Evolutionary conservation across 92 coral and sea anemone species (phyloP), one percentile per base, ranked within the genome.

Genomic region (Siderastrea siderea): DNA sequence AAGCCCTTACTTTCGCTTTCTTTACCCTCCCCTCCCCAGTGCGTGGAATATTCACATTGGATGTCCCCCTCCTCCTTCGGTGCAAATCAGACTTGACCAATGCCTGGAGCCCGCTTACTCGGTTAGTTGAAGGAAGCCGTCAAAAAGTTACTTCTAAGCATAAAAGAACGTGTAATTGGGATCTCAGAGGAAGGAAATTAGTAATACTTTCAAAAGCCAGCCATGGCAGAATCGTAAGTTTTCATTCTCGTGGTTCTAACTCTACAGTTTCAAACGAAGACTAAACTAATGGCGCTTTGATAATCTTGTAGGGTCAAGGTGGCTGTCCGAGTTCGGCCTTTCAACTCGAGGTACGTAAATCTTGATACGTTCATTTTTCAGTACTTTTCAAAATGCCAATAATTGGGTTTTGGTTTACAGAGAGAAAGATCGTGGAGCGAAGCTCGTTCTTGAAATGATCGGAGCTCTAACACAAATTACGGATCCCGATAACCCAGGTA

Each of bases 241-340:
- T 12, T 60, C 57, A 54, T 69, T 49, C 2, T 15, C 8, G 49
- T 13, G 79, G 8, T 17, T 55, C 17, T 16, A 57, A 75, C 52
- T 61, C 59, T 16, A 13, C 60, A 9, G 60, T 26, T 60, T 52
- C 54, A 46, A 65, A 19, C 78, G 62, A 61, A 46, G 69, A 13
- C 14, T 17, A 71, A 71, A 50, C 43, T 78, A 92, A 89, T 82
- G 87, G 73, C 65, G 81, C 13, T 66, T 70, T 75, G 84, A 80
- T 61, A 38, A 77, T 80, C 75, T 84, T 68, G 67, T 70, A 98
- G 99, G 93, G 99, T 98, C 86, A 98, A 98, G 93, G 99, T 98
- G 4, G 99, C 99, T 72, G 99, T 98, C 44, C 98, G 99, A 38
- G 98, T 98, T 47, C 96, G 99, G 57, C 99, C 99, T 69, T 98